Evolutionary conservation across 2,113 vertebrate species (phyloP), one percentile per base, ranked within the genome.

Genomic region (Orycteropus afer): DNA sequence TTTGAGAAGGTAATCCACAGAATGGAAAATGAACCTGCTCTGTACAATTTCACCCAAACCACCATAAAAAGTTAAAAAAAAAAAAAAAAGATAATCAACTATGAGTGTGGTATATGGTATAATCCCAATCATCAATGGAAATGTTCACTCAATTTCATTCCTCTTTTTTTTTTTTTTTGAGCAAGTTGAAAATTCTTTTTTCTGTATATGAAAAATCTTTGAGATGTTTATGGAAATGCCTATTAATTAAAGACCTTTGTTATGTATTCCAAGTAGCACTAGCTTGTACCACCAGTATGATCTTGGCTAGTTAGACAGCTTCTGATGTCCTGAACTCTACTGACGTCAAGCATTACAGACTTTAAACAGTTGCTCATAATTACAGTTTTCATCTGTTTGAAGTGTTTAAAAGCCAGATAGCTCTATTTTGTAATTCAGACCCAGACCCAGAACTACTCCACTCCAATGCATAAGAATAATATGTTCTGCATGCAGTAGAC

Each of bases 1-100:
- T 93, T 77, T 89, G 87, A 91, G 96, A 97, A 95, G 11, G 14
- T 49, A 57, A 67, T 42, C 17, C 23, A 34, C 47, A 10, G 25
- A n/a, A n/a, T n/a, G n/a, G n/a, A n/a, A n/a, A n/a, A n/a, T n/a
- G n/a, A n/a, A n/a, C n/a, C n/a, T n/a, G n/a, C n/a, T n/a, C n/a
- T n/a, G n/a, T n/a, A n/a, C n/a, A n/a, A n/a, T n/a, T n/a, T n/a
- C n/a, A n/a, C n/a, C n/a, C n/a, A n/a, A n/a, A n/a, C n/a, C n/a
- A n/a, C n/a, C n/a, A n/a, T n/a, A n/a, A n/a, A n/a, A n/a, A n/a
- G n/a, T n/a, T n/a, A n/a, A n/a, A n/a, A n/a, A n/a, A n/a, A n/a
- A n/a, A n/a, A n/a, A n/a, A n/a, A n/a, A n/a, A n/a, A n/a, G n/a
- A n/a, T n/a, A 55, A 71, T 45, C 14, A 25, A 27, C 47, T 45